Conservation (phyloP, 2,888 invertebrate species). For the Mystacides longicornis region DNA sequence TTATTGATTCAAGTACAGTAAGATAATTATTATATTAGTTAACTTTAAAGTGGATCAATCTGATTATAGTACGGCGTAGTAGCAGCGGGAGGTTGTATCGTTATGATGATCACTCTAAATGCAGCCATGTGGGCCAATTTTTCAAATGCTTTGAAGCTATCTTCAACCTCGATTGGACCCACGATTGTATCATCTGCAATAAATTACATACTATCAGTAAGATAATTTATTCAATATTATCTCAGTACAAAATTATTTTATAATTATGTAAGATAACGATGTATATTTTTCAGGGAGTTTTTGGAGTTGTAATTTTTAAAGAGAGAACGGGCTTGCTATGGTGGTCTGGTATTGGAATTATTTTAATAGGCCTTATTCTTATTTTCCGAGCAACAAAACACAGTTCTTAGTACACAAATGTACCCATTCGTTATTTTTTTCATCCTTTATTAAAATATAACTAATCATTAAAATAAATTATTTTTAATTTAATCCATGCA, state of each 20-base stretch:
- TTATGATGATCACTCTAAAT: conserved; percentile 26
- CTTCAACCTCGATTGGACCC: conserved; percentile 52
- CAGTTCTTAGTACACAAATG: too few relatives aligned
- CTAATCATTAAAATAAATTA: too few relatives aligned
- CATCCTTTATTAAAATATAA: too few relatives aligned
- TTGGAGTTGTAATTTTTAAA: conserved; percentile 61
- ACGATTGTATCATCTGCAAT: conserved; percentile 57
- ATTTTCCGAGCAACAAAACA: conserved; percentile 38
- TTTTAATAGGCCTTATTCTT: conserved; percentile 61
- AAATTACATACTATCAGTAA: conserved; percentile 58
- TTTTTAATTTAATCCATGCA: too few relatives aligned
- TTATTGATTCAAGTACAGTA: too few relatives aligned
- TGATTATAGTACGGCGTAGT: too few relatives aligned
- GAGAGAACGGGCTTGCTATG: conserved; percentile 62
- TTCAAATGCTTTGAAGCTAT: conserved; percentile 49
- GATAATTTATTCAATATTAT: conserved; percentile 24
- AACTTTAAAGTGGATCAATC: too few relatives aligned
- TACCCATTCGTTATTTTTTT: too few relatives aligned
- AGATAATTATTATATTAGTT: too few relatives aligned
- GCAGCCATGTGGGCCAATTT: conserved; percentile 29
- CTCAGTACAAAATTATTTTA: not conserved
- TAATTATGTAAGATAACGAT: not conserved
- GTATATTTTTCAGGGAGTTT: conserved; percentile 53
- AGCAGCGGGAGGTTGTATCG: too few relatives aligned
- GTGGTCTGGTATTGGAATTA: conserved; percentile 64